Evolutionary conservation across 2,113 vertebrate species (phyloP), one percentile per base, ranked within the genome.

Genomic region (Cynopterus brachyotis): DNA sequence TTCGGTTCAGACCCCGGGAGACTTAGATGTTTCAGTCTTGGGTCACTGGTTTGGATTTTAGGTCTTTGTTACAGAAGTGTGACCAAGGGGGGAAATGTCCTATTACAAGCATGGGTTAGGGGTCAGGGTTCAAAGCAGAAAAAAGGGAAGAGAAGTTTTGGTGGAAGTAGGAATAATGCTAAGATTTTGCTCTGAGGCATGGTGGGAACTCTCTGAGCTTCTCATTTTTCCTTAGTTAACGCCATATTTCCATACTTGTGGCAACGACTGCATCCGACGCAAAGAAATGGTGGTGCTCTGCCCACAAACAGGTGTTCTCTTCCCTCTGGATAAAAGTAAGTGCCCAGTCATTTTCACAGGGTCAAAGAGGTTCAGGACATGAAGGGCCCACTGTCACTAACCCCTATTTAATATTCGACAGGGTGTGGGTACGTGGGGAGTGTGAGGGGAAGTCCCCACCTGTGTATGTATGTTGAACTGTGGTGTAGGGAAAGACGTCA

Each of bases 221-320:
- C 15, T 84, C 12, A 0, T 60, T 45, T 93, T 53, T 7, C 66
- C 79, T 86, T 55, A 97, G 96, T 4, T 98, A 96, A 95, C 28
- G 85, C 97, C 97, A 0, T 96, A 87, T 89, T 97, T 98, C 92
- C 45, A 2, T 2, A 87, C 84, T 11, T 98, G 98, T 91, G 28
- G 26, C 15, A 81, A 55, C 3, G 97, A 97, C 86, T 98, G 97
- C 79, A 96, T 70, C 59, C 96, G 97, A 42, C 97, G 37, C 37
- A 80, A 37, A 89, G 93, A 82, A 75, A 93, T 37, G 1, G 91
- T 96, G 30, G n/a, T 7, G 79, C 76, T 69, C 7, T 97, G 96
- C 10, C 91, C 89, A 57, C 80, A 75, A 1, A 37, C 5, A 7
- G 45, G 3, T 5, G 9, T 2, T 4, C 26, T 37, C 67, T 30